Evolutionary conservation across 2,797 vertebrate genomes (phyloP), one percentile per base, ranked within the genome.

Genomic region (Thalassophryne amazonica): DNA sequence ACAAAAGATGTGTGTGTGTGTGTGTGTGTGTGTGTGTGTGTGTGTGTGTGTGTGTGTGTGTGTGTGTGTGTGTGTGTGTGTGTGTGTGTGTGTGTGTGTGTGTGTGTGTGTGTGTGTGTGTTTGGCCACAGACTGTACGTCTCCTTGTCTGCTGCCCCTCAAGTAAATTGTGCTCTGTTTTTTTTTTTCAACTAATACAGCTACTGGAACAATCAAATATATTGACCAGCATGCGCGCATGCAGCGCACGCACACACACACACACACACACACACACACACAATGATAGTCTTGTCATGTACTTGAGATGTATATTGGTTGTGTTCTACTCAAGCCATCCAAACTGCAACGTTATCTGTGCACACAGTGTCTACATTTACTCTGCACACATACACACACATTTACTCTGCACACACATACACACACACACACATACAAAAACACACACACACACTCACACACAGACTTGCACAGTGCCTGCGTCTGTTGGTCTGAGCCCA

Each of bases 171-270:
- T 58, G 37, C 60, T 4, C 25, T 58, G 47, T 69, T 75, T 43
- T 74, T 75, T 43, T 74, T 76, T 65, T 70, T 60, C 28, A 49
- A 64, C 60, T 69, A 50, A 64, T 64, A 69, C 43, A 73, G 46
- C 75, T 47, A 48, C 63, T 50, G 67, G 68, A 78, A 78, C 78
- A 81, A 84, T 84, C 78, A 84, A 66, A 81, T 78, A 76, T 84
- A 84, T 84, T 78, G 81, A 76, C 68, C 49, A 38, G 13, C 46
- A 39, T 34, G 32, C 30, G 50, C 25, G 49, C 33, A 31, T 23
- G 32, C 20, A 25, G 43, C 60, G 53, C 41, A 59, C 33, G 57
- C 50, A 55, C 34, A 60, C 51, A 45, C 53, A 34, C 56, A 59
- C 24, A 58, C 56, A 55, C 42, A 42, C 36, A 69, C 39, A 55